Base-by-base conservation (phyloP, 1,140 invertebrate species). In the Andricus grossulariae region DNA sequence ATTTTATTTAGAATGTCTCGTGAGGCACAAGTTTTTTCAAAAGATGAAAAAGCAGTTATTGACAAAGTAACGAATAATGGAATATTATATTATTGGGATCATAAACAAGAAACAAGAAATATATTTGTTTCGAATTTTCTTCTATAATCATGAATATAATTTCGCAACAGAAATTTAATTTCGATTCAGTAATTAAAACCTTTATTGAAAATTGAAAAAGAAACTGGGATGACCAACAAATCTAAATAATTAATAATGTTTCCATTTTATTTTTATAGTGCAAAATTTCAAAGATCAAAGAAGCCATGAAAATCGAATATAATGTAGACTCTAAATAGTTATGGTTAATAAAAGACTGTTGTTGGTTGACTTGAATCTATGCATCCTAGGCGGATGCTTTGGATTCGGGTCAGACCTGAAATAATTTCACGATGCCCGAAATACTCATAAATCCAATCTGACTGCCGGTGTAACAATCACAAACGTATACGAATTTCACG, bases 331-430 rank as follows among this genome's bases (percentile, higher is more conserved):
- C 39, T 45, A 45, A 54, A 54, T 54, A 66, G 15, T n/a, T 66
- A 66, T 66, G 25, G 25, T 66, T 32, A 66, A 39, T 66, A 45
- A 66, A 66, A 66, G 25, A 66, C 39, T 66, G 60, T 25, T 66
- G n/a, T 39, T 66, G 60, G 25, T 66, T 66, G 25, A 66, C 60
- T 66, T 66, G 60, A 45, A 13, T 66, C 60, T 66, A n/a, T 8
- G 39, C 60, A 39, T 66, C 60, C 60, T 50, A 49, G 25, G 19
- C 75, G 78, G 70, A 82, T 80, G 73, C 25, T 73, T 75, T 50
- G 49, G 71, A 66, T 66, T 66, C 78, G 80, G 76, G 70, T 57
- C 78, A 73, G 57, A 82, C 57, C 80, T 77, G 75, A 80, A 82
- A 83, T 80, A 80, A 83, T 50, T 73, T 45, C 19, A 60, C 32